Evolutionary conservation across 2,888 invertebrate genomes (phyloP).

Genomic region (Chydorus sphaericus): DNA sequence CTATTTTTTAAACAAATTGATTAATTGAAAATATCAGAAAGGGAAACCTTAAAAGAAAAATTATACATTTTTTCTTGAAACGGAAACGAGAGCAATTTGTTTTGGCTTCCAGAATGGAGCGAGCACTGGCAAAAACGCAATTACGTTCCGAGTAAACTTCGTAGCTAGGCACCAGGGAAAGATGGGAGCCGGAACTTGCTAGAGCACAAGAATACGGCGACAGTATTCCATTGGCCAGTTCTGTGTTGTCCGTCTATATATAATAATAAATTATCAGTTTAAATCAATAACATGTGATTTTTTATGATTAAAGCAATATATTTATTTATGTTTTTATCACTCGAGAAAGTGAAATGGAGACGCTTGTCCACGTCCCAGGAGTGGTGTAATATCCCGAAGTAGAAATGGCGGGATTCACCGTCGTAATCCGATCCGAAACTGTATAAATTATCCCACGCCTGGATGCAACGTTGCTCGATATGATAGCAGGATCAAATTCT

Average conservation of each 20-base stretch:
- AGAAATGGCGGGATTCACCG: constrained; percentile 6
- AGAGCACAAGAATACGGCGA: constrained; percentile 8
- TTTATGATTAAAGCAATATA: no score
- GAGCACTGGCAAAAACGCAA: constrained; percentile 6
- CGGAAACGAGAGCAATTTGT: constrained; percentile 8
- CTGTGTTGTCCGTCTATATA: constrained; percentile 13
- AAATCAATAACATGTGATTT: no score
- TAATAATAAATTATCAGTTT: neutral
- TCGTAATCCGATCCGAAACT: constrained; percentile 10
- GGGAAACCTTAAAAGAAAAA: no score
- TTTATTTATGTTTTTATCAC: no score
- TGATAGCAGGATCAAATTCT: constrained; percentile 10
- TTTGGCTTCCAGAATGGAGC: neutral
- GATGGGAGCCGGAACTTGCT: neutral
- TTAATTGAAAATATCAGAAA: no score
- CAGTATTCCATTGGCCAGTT: neutral
- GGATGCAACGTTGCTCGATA: neutral
- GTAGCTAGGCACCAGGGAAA: neutral
- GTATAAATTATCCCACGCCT: constrained; percentile 8
- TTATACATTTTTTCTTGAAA: no score
- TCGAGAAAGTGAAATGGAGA: neutral
- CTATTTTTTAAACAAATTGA: no score
- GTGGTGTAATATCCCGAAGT: constrained; percentile 10
- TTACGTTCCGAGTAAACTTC: constrained; percentile 9
- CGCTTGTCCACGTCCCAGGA: neutral